phyloP scores from a whole-genome alignment of 1,140 invertebrate genomes.

The Microplitis demolitor region DNA sequence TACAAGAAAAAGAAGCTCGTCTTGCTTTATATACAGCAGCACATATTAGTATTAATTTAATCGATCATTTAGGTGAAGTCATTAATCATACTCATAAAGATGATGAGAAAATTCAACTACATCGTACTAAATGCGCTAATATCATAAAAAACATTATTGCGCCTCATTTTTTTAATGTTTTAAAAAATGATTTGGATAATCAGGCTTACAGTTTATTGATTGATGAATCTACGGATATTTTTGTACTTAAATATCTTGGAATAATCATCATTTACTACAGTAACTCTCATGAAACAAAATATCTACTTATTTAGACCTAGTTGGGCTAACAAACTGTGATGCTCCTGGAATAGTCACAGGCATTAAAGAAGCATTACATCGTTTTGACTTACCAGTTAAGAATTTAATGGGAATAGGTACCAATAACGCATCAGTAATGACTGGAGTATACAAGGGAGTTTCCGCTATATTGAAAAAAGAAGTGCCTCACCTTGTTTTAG shows the following conservation, averaged over 20 bases:
- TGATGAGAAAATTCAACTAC: background rate
- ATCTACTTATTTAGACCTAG: constrained; percentile 1
- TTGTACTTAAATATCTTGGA: background rate
- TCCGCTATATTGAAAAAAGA: constrained; percentile 34
- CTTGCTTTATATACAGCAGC: background rate
- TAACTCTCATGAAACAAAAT: background rate
- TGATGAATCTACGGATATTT: background rate
- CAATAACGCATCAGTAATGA: constrained; percentile 49
- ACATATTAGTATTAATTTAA: background rate
- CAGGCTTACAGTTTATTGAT: background rate
- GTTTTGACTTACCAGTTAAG: constrained; percentile 21
- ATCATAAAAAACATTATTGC: background rate
- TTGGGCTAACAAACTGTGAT: constrained; percentile 21
- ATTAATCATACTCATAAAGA: background rate
- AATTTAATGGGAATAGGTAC: constrained; percentile 42
- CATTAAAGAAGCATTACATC: constrained; percentile 7
- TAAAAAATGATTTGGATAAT: background rate
- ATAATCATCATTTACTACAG: background rate
- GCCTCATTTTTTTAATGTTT: background rate
- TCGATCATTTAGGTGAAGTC: background rate
- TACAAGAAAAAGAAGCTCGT: background rate
- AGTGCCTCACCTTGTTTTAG: constrained; percentile 31
- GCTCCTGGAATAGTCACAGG: constrained; percentile 24
- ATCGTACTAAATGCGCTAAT: background rate
- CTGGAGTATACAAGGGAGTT: constrained; percentile 48